Conservation (phyloP, 92 coral and sea anemone genomes). For the Muricea muricata region DNA sequence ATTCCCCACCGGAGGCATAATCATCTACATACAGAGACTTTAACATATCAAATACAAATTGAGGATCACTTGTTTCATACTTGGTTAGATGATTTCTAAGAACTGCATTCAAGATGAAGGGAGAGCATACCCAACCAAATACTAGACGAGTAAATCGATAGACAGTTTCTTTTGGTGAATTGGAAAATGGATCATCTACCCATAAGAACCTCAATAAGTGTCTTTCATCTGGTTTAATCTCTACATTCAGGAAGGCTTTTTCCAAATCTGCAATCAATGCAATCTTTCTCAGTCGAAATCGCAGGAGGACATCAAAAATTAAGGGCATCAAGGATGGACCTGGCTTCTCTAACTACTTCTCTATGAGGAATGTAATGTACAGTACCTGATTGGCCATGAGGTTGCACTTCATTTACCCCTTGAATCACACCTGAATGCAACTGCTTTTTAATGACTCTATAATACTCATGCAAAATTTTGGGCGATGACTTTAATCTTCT, state of each 20-base stretch:
- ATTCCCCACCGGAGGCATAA: slow-evolving; percentile 57
- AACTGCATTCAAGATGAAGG: not conserved
- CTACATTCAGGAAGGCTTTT: not conserved
- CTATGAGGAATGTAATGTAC: not conserved
- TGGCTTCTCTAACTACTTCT: not conserved
- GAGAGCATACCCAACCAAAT: not conserved
- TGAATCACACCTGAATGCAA: slow-evolving; percentile 30
- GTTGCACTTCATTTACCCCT: slow-evolving; percentile 4
- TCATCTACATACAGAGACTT: slow-evolving; percentile 60
- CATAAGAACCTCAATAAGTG: slow-evolving; percentile 59
- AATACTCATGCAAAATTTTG: slow-evolving; percentile 10
- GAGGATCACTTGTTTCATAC: slow-evolving; percentile 48
- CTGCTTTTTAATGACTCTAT: slow-evolving; percentile 47
- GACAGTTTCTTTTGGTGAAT: slow-evolving; percentile 50
- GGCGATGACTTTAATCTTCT: slow-evolving; percentile 18
- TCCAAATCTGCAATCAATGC: not conserved
- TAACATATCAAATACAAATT: slow-evolving; percentile 20
- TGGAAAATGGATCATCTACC: slow-evolving; percentile 40
- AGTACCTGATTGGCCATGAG: not conserved
- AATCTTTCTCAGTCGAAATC: not conserved
- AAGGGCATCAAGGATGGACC: not conserved
- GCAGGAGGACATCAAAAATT: not conserved
- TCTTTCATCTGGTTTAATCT: slow-evolving; percentile 8
- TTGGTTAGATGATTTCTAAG: slow-evolving; percentile 55
- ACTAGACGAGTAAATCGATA: not conserved